A percentile compares a stretch with the other conserved stretches of the same genome.
Evolutionary conservation across 2,888 invertebrate species (phyloP).

Genomic region (Agriopis leucophaearia): DNA sequence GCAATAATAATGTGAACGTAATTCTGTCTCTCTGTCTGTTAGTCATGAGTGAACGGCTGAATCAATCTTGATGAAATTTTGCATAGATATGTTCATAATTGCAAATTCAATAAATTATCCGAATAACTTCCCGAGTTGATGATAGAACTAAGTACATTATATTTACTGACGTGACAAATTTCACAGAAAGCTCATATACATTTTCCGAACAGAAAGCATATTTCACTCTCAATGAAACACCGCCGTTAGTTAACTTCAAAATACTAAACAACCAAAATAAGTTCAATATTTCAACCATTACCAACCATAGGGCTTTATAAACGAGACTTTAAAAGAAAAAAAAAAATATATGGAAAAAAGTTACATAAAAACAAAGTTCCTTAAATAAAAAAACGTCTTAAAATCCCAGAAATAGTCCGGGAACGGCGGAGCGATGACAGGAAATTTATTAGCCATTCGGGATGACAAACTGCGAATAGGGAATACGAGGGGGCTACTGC

Average conservation of each 20-base stretch:
- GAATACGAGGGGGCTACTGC: constrained; percentile 43
- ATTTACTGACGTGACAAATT: constrained; percentile 13
- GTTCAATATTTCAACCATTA: constrained; percentile 38
- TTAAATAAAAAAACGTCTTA: constrained; percentile 52
- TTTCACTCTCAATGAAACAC: constrained; percentile 12
- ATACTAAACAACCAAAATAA: constrained; percentile 37
- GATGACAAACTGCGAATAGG: constrained; percentile 79
- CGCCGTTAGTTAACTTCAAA: constrained; percentile 1
- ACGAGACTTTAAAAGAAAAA: constrained; percentile 43
- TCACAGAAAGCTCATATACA: constrained; percentile 12
- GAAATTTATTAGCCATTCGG: constrained; percentile 83
- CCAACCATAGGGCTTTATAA: constrained; percentile 51
- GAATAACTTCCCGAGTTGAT: not conserved
- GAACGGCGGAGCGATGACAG: constrained; percentile 75
- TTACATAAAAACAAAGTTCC: constrained; percentile 33
- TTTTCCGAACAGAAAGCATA: constrained; percentile 21
- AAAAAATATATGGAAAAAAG: constrained; percentile 37
- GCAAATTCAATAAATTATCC: not conserved
- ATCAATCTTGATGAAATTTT: too few species aligned
- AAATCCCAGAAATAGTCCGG: constrained; percentile 71
- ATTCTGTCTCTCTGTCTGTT: too few species aligned
- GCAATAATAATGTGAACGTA: too few species aligned
- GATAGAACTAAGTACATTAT: not conserved
- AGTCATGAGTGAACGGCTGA: too few species aligned
- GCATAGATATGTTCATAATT: too few species aligned